phyloP scores from a whole-genome alignment of 1,140 invertebrate genomes.

The Gyrodactylus salaris region DNA sequence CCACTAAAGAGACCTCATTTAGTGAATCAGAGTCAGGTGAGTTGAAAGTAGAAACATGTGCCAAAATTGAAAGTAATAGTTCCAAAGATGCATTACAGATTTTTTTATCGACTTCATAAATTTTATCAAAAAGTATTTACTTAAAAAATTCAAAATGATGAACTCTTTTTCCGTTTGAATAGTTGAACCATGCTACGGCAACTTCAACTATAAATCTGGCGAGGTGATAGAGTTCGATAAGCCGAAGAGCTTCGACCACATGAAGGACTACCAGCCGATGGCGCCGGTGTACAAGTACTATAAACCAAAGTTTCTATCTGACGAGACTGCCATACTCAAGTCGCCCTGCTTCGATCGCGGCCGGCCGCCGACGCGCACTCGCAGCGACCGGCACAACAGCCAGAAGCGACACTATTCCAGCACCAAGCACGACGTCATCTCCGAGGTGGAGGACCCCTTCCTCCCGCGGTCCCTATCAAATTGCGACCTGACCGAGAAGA shows the following conservation, averaged over 20 bases:
- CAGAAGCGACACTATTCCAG: neutral
- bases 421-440: neutral
- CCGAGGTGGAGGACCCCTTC: neutral
- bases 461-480: neutral
- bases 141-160: too few relatives aligned
- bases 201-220: neutral
- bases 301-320: too few relatives aligned
- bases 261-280: neutral
- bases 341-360: neutral
- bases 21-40: neutral
- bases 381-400: neutral
- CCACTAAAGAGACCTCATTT: neutral
- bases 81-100: too few relatives aligned
- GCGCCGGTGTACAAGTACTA: neutral
- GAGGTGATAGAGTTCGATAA: neutral
- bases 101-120: too few relatives aligned
- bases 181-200: neutral
- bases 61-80: too few relatives aligned
- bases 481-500: neutral
- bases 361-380: neutral
- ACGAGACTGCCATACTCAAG: neutral
- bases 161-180: too few relatives aligned
- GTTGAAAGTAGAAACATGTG: too few relatives aligned
- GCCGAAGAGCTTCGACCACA: neutral
- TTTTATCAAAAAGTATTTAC: too few relatives aligned